These are phyloP conservation scores for Grapholita molesta DNA, from an alignment of 1,140 invertebrate genomes.

Conservation along the genomic window DNA sequence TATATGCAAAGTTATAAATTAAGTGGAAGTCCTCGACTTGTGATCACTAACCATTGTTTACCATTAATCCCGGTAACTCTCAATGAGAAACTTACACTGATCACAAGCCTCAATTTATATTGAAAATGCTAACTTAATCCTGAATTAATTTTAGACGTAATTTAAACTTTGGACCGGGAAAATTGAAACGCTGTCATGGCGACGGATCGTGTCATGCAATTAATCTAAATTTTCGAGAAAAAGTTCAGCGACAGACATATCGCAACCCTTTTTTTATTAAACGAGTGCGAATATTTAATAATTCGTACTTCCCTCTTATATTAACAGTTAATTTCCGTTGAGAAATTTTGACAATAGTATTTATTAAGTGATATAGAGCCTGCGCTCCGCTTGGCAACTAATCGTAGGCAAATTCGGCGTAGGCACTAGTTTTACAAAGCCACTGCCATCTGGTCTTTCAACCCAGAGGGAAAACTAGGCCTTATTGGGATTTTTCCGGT, in stretches of 20 bases:
- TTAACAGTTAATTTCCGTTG: neutral
- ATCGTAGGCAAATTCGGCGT: too few species aligned
- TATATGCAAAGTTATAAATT: too few species aligned
- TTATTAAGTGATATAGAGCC: neutral
- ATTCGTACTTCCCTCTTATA: neutral
- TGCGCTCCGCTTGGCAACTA: neutral
- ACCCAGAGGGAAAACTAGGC: too few species aligned
- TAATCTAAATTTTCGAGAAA: neutral
- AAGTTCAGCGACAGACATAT: neutral
- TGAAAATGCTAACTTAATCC: neutral
- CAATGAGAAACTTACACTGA: neutral
- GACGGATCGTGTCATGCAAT: neutral
- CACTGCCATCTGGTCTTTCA: too few species aligned
- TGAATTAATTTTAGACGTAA: neutral
- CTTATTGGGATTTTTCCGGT: too few species aligned
- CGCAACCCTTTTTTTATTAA: neutral
- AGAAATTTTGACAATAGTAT: neutral
- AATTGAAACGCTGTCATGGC: conserved; percentile 1
- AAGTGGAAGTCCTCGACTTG: neutral
- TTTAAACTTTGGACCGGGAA: neutral
- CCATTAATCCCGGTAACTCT: neutral
- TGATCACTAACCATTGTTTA: neutral
- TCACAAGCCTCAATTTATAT: neutral
- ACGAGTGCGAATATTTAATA: neutral
- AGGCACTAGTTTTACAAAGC: too few species aligned